phyloP scores from a whole-genome alignment of 2,888 invertebrate species.

The Nymphalis urticae region DNA sequence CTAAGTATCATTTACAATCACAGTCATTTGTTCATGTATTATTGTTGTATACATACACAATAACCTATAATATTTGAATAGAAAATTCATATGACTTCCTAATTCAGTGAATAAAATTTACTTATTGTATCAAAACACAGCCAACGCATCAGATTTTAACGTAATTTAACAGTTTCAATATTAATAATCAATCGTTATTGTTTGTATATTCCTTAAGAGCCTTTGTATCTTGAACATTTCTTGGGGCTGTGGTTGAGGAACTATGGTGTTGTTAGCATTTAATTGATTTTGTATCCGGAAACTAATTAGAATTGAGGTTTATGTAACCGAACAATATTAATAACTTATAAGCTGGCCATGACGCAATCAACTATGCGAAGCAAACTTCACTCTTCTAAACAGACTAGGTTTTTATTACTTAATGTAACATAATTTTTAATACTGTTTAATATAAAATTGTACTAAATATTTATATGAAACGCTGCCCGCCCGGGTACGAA shows the following conservation, averaged over 20 bases:
- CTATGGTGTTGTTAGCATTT: conserved; percentile 64
- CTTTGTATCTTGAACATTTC: conserved; percentile 67
- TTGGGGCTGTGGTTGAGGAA: conserved; percentile 61
- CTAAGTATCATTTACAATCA: too few relatives aligned
- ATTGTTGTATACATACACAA: too few relatives aligned
- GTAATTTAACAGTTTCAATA: neutral
- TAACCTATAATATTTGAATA: too few relatives aligned
- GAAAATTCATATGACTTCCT: too few relatives aligned
- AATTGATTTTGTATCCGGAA: conserved; percentile 78
- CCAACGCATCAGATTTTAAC: neutral
- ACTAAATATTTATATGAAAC: too few relatives aligned
- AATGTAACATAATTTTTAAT: too few relatives aligned
- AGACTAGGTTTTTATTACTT: neutral
- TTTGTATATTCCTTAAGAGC: conserved; percentile 46
- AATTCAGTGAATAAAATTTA: too few relatives aligned
- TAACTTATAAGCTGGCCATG: conserved; percentile 55
- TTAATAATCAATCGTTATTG: conserved; percentile 27
- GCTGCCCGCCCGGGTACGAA: too few relatives aligned
- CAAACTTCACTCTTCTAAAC: neutral
- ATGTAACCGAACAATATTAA: conserved; percentile 72
- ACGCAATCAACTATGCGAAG: conserved; percentile 41
- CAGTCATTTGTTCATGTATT: too few relatives aligned
- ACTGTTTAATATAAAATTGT: too few relatives aligned
- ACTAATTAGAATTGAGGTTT: conserved; percentile 79
- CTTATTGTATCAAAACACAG: too few relatives aligned